These are phyloP conservation scores for Progne subis DNA, from an alignment of 2,113 vertebrate species.

Conservation along the genomic window DNA sequence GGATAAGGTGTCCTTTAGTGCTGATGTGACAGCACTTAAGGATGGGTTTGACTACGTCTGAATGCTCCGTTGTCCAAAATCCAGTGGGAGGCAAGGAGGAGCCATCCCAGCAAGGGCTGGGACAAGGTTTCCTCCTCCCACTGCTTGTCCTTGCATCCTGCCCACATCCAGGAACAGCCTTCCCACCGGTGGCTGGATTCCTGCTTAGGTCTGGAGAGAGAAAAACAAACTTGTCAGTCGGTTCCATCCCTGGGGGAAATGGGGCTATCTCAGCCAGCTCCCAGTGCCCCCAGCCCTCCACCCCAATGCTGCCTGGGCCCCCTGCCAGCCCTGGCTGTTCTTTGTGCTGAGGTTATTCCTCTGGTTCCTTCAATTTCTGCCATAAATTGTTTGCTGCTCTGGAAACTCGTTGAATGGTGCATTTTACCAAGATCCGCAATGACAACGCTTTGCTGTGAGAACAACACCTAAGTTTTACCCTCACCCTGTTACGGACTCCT, in stretches of 20 bases:
- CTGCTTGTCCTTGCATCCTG: fast-evolving
- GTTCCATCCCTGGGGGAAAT: fast-evolving
- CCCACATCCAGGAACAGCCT: background rate
- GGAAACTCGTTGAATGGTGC: background rate
- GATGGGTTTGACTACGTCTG: fast-evolving
- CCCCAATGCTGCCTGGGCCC: background rate
- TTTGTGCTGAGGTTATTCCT: background rate
- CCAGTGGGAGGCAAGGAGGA: background rate
- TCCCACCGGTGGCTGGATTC: fast-evolving
- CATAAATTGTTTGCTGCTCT: background rate
- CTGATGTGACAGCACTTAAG: background rate
- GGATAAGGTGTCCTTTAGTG: background rate
- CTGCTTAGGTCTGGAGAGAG: background rate
- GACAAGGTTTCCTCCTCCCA: background rate
- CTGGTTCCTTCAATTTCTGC: background rate
- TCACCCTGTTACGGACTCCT: fast-evolving
- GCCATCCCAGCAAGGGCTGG: background rate
- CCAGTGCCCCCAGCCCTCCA: no score
- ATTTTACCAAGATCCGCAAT: background rate
- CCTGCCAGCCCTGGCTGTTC: background rate
- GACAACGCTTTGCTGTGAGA: background rate
- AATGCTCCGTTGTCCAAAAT: background rate
- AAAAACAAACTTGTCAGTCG: background rate
- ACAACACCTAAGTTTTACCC: background rate
- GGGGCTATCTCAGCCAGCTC: background rate